Percentiles rank a stretch among this genome's conserved stretches.
Evolutionary conservation across 1,140 invertebrate species (phyloP).

Genomic region (Idris sp.): DNA sequence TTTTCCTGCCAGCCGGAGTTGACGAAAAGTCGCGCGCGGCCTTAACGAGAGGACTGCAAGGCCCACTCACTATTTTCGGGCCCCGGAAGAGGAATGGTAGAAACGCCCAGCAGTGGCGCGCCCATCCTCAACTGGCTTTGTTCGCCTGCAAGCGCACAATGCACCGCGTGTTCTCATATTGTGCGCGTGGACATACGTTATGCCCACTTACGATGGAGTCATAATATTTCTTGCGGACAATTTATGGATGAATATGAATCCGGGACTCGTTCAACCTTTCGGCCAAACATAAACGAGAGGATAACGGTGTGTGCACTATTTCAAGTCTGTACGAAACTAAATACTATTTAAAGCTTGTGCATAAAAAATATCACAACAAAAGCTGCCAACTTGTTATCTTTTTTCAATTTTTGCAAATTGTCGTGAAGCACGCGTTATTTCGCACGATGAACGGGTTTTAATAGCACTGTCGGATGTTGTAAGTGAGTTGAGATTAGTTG

Average conservation of each 20-base stretch:
- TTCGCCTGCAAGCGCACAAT: constrained; percentile 72
- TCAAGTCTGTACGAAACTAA: too few species aligned
- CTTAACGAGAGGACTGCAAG: constrained; percentile 38
- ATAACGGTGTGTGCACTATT: too few species aligned
- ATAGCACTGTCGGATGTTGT: constrained; percentile 28
- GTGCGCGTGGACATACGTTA: constrained; percentile 65
- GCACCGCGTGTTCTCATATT: constrained; percentile 66
- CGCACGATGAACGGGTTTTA: constrained; percentile 26
- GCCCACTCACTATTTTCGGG: too few species aligned
- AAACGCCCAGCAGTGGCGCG: constrained; percentile 48
- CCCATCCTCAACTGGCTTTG: constrained; percentile 64
- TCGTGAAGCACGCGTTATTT: constrained; percentile 17
- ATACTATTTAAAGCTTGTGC: too few species aligned
- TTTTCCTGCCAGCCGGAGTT: constrained; percentile 13
- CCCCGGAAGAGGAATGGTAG: constrained; percentile 6
- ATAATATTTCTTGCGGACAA: constrained; percentile 68
- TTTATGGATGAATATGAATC: constrained; percentile 63
- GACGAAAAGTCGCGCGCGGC: constrained; percentile 40
- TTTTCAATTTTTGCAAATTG: constrained; percentile 42
- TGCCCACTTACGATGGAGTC: constrained; percentile 68
- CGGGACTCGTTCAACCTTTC: too few species aligned
- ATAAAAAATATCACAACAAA: too few species aligned
- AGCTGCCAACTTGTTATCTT: too few species aligned
- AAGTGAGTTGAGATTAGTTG: constrained; percentile 39
- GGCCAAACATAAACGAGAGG: too few species aligned